Percentiles rank a stretch among this genome's conserved stretches.
These are phyloP conservation scores for Pentamera pediparva DNA, from an alignment of 53 echinoderm and acorn worm genomes.

Conservation along the genomic window DNA sequence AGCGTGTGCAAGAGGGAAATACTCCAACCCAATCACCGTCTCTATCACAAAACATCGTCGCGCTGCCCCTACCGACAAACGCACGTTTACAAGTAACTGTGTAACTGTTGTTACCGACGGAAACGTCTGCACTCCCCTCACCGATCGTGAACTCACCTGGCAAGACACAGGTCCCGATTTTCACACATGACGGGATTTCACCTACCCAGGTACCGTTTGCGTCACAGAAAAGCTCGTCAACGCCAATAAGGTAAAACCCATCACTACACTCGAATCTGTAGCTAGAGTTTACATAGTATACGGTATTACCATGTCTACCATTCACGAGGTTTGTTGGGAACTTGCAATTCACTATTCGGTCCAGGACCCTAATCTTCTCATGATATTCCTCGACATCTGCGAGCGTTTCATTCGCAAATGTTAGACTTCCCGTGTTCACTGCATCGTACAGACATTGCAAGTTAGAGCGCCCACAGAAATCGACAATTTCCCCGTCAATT, in stretches of 20 bases:
- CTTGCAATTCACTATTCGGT: constrained; percentile 44
- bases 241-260: neutral
- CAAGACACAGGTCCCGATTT: neutral
- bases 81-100: too few relatives aligned
- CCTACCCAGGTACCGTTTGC: neutral
- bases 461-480: constrained; percentile 37
- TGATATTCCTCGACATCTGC: neutral
- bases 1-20: too few relatives aligned
- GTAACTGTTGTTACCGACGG: too few relatives aligned
- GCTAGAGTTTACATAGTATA: constrained; percentile 14
- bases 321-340: constrained; percentile 28
- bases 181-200: neutral
- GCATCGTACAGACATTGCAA: constrained; percentile 44
- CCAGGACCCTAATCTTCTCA: neutral
- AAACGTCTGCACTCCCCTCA: too few relatives aligned
- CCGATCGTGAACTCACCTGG: too few relatives aligned
- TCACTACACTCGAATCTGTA: neutral
- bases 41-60: too few relatives aligned
- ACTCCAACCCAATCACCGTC: too few relatives aligned
- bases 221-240: neutral
- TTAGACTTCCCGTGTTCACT: constrained; percentile 29
- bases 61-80: too few relatives aligned
- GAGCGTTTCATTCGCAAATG: constrained; percentile 45
- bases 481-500: constrained; percentile 33
- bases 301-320: constrained; percentile 10